These are phyloP conservation scores for Papio anubis DNA, from an alignment of 2,113 vertebrate genomes.

Conservation along the genomic window DNA sequence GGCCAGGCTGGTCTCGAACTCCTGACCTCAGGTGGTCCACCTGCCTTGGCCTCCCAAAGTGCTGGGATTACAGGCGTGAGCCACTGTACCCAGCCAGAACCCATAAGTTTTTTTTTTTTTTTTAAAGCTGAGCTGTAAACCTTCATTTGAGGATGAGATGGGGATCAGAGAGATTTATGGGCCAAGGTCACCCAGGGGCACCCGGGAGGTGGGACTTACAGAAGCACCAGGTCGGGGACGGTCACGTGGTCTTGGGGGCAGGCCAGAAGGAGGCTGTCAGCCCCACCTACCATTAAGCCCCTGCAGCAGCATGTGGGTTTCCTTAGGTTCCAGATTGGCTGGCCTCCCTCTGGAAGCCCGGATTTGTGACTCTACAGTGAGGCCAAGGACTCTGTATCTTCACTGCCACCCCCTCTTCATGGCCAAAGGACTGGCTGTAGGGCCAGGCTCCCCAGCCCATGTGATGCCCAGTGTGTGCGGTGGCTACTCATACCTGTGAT, in stretches of 20 bases:
- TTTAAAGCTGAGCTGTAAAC: neutral
- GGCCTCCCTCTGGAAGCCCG: neutral
- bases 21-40: too few species aligned
- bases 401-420: neutral
- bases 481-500: neutral
- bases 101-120: neutral
- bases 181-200: neutral
- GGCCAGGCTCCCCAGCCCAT: too few species aligned
- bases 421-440: neutral
- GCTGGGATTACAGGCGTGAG: too few species aligned
- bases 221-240: neutral
- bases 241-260: neutral
- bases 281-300: too few species aligned
- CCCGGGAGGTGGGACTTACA: too few species aligned
- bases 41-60: too few species aligned
- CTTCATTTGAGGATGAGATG: neutral
- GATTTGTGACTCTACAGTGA: neutral
- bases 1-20: too few species aligned
- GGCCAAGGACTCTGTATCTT: neutral
- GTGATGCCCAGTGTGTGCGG: neutral
- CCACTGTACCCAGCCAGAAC: too few species aligned
- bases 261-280: neutral
- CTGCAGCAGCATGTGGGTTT: neutral
- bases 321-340: rapidly evolving
- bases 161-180: neutral